These are phyloP conservation scores for Drosophila carrolli DNA, from an alignment of 1,140 invertebrate species.

Conservation along the genomic window DNA sequence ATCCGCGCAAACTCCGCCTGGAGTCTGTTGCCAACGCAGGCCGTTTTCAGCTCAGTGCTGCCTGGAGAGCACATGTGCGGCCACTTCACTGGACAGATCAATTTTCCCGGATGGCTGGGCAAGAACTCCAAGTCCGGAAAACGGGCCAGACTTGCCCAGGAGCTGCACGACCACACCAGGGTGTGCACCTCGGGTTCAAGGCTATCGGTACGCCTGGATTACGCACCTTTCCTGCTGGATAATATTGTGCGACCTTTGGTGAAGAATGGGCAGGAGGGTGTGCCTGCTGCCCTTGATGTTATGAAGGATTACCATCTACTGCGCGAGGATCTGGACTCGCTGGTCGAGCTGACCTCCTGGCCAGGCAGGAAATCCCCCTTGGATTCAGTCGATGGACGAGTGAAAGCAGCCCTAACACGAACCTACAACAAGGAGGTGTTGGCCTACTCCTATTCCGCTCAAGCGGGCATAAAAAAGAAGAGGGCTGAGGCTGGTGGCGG, in stretches of 20 bases:
- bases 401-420: conserved; percentile 96
- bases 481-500: conserved; percentile 80
- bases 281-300: conserved; percentile 89
- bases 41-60: conserved; percentile 95
- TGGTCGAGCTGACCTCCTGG: conserved; percentile 94
- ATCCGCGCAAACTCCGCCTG: conserved; percentile 93
- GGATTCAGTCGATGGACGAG: conserved; percentile 91
- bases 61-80: conserved; percentile 95
- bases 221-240: conserved; percentile 90
- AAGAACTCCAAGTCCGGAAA: conserved; percentile 95
- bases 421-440: conserved; percentile 94
- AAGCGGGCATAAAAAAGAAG: conserved; percentile 87
- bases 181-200: conserved; percentile 92
- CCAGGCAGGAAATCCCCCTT: conserved; percentile 91
- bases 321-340: conserved; percentile 95
- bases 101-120: conserved; percentile 98
- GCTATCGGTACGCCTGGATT: conserved; percentile 92
- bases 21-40: conserved; percentile 96
- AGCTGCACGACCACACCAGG: conserved; percentile 92
- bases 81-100: conserved; percentile 90
- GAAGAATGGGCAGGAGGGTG: conserved; percentile 89
- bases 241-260: conserved; percentile 91
- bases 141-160: conserved; percentile 92
- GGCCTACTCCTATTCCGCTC: conserved; percentile 89
- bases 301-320: conserved; percentile 94